A percentile compares a stretch with the other conserved stretches of the same genome.
These are phyloP conservation scores for Pseudomyrmex pallidus DNA, from an alignment of 1,140 invertebrate species.

Conservation along the genomic window DNA sequence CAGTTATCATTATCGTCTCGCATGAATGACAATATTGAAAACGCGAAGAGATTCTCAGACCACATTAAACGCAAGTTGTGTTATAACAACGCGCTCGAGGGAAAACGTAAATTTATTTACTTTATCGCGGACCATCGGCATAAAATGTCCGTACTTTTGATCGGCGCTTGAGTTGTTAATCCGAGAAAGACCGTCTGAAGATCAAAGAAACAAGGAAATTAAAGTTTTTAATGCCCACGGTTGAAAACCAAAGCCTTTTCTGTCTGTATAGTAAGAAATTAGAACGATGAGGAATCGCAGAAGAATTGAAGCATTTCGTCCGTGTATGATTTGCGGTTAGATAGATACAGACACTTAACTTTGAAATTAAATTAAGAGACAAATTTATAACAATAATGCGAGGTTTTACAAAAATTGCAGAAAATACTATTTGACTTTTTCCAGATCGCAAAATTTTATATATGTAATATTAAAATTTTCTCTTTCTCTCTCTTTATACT, in stretches of 20 bases:
- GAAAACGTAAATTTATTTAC: neutral
- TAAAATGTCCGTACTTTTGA: constrained; percentile 60
- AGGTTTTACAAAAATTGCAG: no score
- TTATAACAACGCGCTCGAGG: neutral
- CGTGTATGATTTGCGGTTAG: no score
- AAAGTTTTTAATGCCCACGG: constrained; percentile 58
- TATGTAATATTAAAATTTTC: neutral
- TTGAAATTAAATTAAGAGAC: no score
- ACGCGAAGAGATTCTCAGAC: neutral
- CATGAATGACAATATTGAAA: constrained; percentile 19
- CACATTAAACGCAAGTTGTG: neutral
- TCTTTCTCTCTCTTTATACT: neutral
- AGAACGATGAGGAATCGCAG: no score
- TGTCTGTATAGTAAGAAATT: no score
- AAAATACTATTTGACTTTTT: neutral
- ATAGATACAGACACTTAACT: no score
- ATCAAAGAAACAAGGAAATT: constrained; percentile 78
- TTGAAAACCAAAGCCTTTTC: no score
- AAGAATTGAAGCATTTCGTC: no score
- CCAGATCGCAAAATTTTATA: constrained; percentile 14
- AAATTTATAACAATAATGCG: no score
- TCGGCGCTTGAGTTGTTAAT: constrained; percentile 63
- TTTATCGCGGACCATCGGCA: constrained; percentile 47
- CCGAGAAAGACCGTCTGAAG: constrained; percentile 71
- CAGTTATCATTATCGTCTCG: constrained; percentile 43